Conservation (phyloP, 2,113 vertebrate genomes). For the Eurystomus gularis region DNA sequence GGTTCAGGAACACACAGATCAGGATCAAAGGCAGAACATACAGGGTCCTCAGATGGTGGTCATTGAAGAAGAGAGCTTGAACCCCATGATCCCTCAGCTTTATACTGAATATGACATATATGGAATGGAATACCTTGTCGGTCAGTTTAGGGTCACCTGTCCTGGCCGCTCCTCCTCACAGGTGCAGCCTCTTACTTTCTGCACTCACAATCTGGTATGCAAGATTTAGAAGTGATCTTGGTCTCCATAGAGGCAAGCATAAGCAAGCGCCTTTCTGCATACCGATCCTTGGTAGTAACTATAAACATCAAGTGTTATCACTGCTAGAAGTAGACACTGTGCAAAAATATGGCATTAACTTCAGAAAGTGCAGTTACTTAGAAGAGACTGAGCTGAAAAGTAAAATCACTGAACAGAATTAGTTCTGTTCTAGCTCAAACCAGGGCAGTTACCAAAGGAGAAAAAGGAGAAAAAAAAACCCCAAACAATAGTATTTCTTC, state of each 20-base stretch:
- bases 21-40: neutral
- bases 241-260: neutral
- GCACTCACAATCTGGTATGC: neutral
- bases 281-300: neutral
- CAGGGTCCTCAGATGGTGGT: neutral
- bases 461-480: too few species aligned
- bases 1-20: too few species aligned
- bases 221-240: neutral
- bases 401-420: neutral
- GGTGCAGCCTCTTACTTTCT: neutral
- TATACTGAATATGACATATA: neutral
- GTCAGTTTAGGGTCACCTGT: neutral
- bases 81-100: neutral
- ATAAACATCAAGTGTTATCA: neutral
- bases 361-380: neutral
- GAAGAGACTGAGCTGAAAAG: neutral
- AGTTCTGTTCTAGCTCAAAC: neutral
- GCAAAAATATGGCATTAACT: neutral
- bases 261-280: neutral
- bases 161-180: neutral
- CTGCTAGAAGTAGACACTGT: neutral
- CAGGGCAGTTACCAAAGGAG: neutral
- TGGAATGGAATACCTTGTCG: neutral
- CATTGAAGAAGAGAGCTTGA: neutral
- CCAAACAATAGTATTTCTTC: neutral